Evolutionary conservation across 2,888 invertebrate genomes (phyloP).

Genomic region (Ashinkailepas kermadecensis): DNA sequence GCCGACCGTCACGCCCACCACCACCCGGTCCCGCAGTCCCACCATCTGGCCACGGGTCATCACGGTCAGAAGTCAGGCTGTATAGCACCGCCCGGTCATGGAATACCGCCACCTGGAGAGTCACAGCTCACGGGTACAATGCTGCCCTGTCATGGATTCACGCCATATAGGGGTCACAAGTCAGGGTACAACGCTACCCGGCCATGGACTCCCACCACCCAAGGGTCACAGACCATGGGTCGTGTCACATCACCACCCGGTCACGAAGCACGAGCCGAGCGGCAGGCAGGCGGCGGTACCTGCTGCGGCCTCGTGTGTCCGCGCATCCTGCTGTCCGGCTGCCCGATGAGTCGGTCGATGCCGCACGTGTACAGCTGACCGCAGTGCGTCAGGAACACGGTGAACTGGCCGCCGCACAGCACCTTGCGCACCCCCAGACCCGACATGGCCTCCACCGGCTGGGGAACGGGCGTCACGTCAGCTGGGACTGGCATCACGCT

Average conservation of each 20-base stretch:
- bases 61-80: too few relatives aligned
- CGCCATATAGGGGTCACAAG: constrained; percentile 45
- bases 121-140: too few relatives aligned
- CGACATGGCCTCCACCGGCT: constrained; percentile 50
- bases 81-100: too few relatives aligned
- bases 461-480: neutral
- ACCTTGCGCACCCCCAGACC: constrained; percentile 52
- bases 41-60: too few relatives aligned
- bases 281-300: neutral
- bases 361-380: constrained; percentile 56
- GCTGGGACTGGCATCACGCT: too few relatives aligned
- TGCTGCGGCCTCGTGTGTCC: constrained; percentile 49
- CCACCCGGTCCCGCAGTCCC: constrained; percentile 33
- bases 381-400: constrained; percentile 53
- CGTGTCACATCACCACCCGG: too few relatives aligned
- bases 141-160: neutral
- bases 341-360: constrained; percentile 53
- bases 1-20: constrained; percentile 53
- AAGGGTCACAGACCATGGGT: too few relatives aligned
- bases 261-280: too few relatives aligned
- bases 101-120: too few relatives aligned
- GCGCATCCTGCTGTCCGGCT: constrained; percentile 46
- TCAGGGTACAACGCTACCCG: constrained; percentile 52
- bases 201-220: constrained; percentile 45
- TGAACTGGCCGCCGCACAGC: constrained; percentile 56